Evolutionary conservation across 2,888 invertebrate genomes (phyloP).

Genomic region (Orchestes rusci): DNA sequence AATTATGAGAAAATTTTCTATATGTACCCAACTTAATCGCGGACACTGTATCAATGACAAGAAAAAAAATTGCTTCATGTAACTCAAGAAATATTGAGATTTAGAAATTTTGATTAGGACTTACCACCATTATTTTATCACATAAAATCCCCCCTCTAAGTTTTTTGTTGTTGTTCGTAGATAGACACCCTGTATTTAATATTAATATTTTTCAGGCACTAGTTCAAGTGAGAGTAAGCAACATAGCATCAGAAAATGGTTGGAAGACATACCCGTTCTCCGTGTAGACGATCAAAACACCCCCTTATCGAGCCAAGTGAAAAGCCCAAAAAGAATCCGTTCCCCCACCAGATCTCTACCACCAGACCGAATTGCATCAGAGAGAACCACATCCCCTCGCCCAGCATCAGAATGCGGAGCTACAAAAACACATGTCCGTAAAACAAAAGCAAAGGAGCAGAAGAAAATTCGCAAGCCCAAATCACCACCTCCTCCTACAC

Average conservation of each 20-base stretch:
- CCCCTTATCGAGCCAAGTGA: constrained; percentile 4
- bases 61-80: too few relatives aligned
- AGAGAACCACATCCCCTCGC: constrained; percentile 32
- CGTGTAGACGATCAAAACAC: constrained; percentile 25
- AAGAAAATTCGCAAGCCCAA: constrained; percentile 33
- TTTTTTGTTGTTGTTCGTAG: too few relatives aligned
- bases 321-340: constrained; percentile 30
- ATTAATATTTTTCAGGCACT: constrained; percentile 5
- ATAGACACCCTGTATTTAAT: too few relatives aligned
- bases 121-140: too few relatives aligned
- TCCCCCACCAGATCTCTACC: constrained; percentile 39
- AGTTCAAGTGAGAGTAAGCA: constrained; percentile 61
- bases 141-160: too few relatives aligned
- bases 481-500: constrained; percentile 43
- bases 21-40: too few relatives aligned
- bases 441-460: too few relatives aligned
- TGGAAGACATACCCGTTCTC: constrained; percentile 60
- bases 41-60: too few relatives aligned
- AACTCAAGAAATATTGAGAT: too few relatives aligned
- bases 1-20: too few relatives aligned
- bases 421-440: too few relatives aligned
- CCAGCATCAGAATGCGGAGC: constrained; percentile 32
- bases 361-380: constrained; percentile 30
- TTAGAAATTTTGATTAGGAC: too few relatives aligned
- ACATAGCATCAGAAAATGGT: constrained; percentile 66